Evolutionary conservation across 2,113 vertebrate genomes (phyloP), one percentile per base, ranked within the genome.

Genomic region (Miniopterus natalensis): DNA sequence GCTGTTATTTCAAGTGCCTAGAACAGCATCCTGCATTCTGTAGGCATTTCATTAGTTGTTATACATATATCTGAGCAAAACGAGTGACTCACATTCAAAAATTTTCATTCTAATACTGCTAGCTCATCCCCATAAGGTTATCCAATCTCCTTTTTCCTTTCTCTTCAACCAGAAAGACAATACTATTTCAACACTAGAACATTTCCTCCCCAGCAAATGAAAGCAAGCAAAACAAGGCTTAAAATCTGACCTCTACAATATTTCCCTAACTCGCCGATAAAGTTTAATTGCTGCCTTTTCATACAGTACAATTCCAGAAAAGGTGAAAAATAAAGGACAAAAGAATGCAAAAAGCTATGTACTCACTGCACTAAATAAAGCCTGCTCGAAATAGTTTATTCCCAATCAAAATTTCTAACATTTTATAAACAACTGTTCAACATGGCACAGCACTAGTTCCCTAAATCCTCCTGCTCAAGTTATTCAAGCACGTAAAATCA

Each of bases 101-200:
- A 55, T 45, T 87, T 93, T 66, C 77, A 90, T 80, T 80, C 79
- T 51, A 73, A 65, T 59, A 75, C 45, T 49, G 63, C 70, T 90
- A 87, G 95, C 57, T 86, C 65, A 59, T 23, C 29, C 59, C 61
- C 91, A 55, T 92, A 95, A 95, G 45, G 29, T 88, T 57, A 91
- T 83, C 45, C 49, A 40, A 18, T 66, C n/a, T 49, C 79, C 91
- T 84, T 84, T 70, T 77, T 94, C 42, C 66, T 78, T 94, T 88
- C 74, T 96, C 57, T 86, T 90, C 42, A 91, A 85, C 66, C 77
- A 95, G 66, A 84, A 94, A 92, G 65, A 94, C 57, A 93, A 55
- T n/a, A 87, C 20, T 66, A 90, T 49, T 79, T 84, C 55, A 88
- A 94, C 17, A 75, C 21, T 59, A 71, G 92, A 18, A 83, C 8